Base-by-base conservation (phyloP, 2,888 invertebrate genomes). In the Macroteleia sp. region DNA sequence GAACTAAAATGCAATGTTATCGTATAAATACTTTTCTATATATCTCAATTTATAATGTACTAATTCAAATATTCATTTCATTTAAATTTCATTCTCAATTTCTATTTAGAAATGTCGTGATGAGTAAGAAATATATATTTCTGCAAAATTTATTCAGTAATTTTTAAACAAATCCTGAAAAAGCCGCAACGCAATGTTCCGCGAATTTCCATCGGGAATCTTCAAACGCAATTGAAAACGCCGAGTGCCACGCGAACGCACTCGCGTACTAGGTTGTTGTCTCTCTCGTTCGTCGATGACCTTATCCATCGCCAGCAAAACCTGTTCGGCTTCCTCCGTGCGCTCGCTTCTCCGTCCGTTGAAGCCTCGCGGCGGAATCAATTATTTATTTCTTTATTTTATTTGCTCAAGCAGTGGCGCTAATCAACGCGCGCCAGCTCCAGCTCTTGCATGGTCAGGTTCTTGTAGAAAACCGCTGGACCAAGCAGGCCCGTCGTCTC, bases 301-400 rank as follows among this genome's bases (percentile, higher is more conserved):
- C 89, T 89, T 89, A 89, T 85, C 87, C 86, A 84, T 85, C 83
- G 81, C 82, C n/a, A 83, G 84, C 83, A 86, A 88, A 89, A 89
- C 89, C 89, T 88, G 89, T 89, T 89, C 86, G 80, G 86, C 85
- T 87, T 87, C 88, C 88, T 87, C 83, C 82, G n/a, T n/a, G 83
- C 81, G 70, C 82, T 77, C 82, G 75, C 79, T 77, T 71, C 82
- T 46, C 81, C 82, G 67, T 73, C 78, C 81, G 82, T 87, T 12
- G 84, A 87, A 82, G 87, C 88, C 86, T 85, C 85, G 85, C 85
- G 87, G 89, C 88, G 77, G 87, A 90, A 90, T 91, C 91, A 91
- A 91, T 91, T 91, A 91, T 90, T 90, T 90, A 89, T 89, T 90
- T 90, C 86, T 85, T 89, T 87, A 85, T 89, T 90, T 90, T 90